Evolutionary conservation across 1,140 invertebrate genomes (phyloP).

Genomic region (Pomacea maculata): DNA sequence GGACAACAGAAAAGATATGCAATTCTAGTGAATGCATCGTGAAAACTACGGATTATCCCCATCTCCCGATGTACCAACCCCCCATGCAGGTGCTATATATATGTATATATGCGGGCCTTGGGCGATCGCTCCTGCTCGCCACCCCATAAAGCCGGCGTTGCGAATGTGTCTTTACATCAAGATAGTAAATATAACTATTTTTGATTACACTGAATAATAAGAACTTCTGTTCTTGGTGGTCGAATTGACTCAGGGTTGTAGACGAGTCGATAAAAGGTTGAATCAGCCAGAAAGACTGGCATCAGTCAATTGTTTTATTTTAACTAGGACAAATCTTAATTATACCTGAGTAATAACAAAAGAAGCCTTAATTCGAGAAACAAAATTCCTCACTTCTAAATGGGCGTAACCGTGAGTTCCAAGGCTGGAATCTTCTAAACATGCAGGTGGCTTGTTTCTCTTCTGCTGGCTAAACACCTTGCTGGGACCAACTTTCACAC

Average conservation of each 20-base stretch:
- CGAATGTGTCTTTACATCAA: too few relatives aligned
- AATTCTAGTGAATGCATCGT: too few relatives aligned
- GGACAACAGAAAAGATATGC: neutral
- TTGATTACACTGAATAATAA: neutral
- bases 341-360: slow-evolving; percentile 44
- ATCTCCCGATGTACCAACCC: too few relatives aligned
- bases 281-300: slow-evolving; percentile 71
- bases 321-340: slow-evolving; percentile 70
- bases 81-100: too few relatives aligned
- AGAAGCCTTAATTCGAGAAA: neutral
- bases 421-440: slow-evolving; percentile 44
- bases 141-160: too few relatives aligned
- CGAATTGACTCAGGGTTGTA: neutral
- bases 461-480: slow-evolving; percentile 22
- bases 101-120: too few relatives aligned
- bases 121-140: too few relatives aligned
- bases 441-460: slow-evolving; percentile 36
- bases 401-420: slow-evolving; percentile 49
- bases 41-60: too few relatives aligned
- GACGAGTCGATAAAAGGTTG: slow-evolving; percentile 57
- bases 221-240: neutral
- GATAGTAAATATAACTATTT: too few relatives aligned
- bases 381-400: slow-evolving; percentile 39
- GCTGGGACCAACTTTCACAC: slow-evolving; percentile 4
- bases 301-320: slow-evolving; percentile 81